phyloP scores from a whole-genome alignment of 2,888 invertebrate genomes.

The Dorcus parallelipipedus region DNA sequence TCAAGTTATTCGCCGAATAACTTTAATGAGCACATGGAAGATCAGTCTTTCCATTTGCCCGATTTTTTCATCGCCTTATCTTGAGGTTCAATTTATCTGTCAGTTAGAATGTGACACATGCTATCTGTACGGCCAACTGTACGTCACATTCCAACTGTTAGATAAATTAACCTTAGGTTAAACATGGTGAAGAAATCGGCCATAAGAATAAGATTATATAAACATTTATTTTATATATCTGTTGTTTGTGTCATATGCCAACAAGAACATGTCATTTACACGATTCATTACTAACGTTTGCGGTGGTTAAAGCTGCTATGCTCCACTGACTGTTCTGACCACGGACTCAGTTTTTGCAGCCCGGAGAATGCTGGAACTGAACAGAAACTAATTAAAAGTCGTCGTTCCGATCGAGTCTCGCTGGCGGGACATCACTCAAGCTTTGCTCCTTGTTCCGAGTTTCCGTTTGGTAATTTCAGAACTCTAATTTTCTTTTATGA shows the following conservation, averaged over 20 bases:
- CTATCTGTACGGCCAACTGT: too few species aligned
- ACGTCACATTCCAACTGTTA: too few species aligned
- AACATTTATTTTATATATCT: neutral
- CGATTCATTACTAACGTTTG: slow-evolving; percentile 43
- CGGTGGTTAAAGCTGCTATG: slow-evolving; percentile 38
- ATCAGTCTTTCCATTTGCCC: too few species aligned
- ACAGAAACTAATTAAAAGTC: slow-evolving; percentile 50
- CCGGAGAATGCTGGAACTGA: slow-evolving; percentile 45
- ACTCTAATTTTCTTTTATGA: slow-evolving; percentile 3
- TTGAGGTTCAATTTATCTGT: too few species aligned
- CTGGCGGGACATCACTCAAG: slow-evolving; percentile 43
- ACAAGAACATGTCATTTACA: slow-evolving; percentile 42
- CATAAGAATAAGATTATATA: too few species aligned
- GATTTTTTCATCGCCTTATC: too few species aligned
- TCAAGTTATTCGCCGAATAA: too few species aligned
- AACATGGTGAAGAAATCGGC: too few species aligned
- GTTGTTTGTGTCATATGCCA: slow-evolving; percentile 12
- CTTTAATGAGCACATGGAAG: too few species aligned
- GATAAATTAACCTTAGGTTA: too few species aligned
- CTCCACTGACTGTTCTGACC: slow-evolving; percentile 44
- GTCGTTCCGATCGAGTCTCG: slow-evolving; percentile 43
- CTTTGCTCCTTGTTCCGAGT: slow-evolving; percentile 12
- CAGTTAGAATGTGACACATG: too few species aligned
- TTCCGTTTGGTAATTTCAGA: slow-evolving; percentile 3
- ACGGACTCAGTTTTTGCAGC: slow-evolving; percentile 36